phyloP scores from a whole-genome alignment of 2,888 invertebrate genomes.

The Ichneumoninae sp. region DNA sequence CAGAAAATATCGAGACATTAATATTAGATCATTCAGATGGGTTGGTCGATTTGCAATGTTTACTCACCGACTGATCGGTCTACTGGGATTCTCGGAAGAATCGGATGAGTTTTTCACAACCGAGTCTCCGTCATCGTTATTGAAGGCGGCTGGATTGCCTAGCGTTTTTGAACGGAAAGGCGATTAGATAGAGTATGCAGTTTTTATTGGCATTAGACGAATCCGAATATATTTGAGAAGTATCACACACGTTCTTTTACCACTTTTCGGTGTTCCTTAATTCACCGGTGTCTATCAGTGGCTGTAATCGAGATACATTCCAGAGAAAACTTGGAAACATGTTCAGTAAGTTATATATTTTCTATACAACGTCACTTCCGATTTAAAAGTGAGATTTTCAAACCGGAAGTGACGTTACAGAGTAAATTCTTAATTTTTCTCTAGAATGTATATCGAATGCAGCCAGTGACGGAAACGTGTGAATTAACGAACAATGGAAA shows the following conservation, averaged over 20 bases:
- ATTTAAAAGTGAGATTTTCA: background rate
- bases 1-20: background rate
- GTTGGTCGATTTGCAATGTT: background rate
- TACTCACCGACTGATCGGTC: conserved; percentile 85
- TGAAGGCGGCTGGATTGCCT: conserved; percentile 72
- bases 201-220: background rate
- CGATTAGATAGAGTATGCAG: background rate
- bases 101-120: conserved; percentile 79
- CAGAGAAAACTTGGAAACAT: background rate
- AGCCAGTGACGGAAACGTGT: background rate
- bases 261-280: background rate
- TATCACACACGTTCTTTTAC: background rate
- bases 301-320: background rate
- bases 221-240: background rate
- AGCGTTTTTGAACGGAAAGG: conserved; percentile 36
- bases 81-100: conserved; percentile 83
- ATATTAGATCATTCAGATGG: background rate
- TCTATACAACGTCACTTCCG: background rate
- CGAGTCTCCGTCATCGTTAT: conserved; percentile 79
- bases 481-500: background rate
- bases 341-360: background rate
- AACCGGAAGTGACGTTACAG: background rate
- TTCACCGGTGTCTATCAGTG: too few species aligned
- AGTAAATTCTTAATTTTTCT: background rate
- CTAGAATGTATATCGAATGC: background rate